Percentiles rank a stretch among this genome's conserved stretches.
Evolutionary conservation across 35 echinoderm and acorn worm genomes (phyloP).

Genomic region (Patiria miniata): DNA sequence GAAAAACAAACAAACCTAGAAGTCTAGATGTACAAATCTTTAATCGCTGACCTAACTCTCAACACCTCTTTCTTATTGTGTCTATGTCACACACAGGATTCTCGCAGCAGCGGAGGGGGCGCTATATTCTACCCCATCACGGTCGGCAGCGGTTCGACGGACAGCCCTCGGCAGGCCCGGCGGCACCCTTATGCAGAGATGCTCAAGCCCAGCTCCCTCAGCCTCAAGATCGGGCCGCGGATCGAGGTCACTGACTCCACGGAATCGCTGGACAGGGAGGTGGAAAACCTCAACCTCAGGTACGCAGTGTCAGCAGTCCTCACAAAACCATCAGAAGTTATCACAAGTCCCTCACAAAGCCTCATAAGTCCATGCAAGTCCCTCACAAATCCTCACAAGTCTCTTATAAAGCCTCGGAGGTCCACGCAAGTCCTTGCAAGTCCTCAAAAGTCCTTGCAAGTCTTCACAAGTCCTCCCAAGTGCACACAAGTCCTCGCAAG

Average conservation of each 20-base stretch:
- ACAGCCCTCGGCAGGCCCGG: constrained; percentile 39
- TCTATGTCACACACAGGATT: constrained; percentile 20
- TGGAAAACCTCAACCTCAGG: constrained; percentile 79
- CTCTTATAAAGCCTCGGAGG: too few species aligned
- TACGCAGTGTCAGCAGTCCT: constrained; percentile 23
- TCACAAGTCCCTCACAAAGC: too few species aligned
- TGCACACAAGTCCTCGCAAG: too few species aligned
- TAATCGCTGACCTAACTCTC: too few species aligned
- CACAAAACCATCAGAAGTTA: too few species aligned
- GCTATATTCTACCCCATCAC: constrained; percentile 69
- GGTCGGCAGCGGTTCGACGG: constrained; percentile 9
- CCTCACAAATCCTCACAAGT: too few species aligned
- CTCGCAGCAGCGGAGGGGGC: constrained; percentile 39
- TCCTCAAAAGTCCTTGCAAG: too few species aligned
- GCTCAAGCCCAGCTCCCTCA: constrained; percentile 61
- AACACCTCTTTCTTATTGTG: background rate
- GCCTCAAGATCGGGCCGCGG: constrained; percentile 61
- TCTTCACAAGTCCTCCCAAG: too few species aligned
- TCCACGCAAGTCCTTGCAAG: too few species aligned
- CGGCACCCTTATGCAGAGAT: constrained; percentile 49
- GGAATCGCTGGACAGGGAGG: constrained; percentile 85
- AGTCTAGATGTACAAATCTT: too few species aligned
- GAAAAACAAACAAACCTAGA: too few species aligned
- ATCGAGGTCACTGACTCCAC: constrained; percentile 92
- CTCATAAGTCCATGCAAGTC: too few species aligned